Evolutionary conservation across 2,888 invertebrate species (phyloP), one percentile per base, ranked within the genome.

Genomic region (Ommatoiulus sabulosus): DNA sequence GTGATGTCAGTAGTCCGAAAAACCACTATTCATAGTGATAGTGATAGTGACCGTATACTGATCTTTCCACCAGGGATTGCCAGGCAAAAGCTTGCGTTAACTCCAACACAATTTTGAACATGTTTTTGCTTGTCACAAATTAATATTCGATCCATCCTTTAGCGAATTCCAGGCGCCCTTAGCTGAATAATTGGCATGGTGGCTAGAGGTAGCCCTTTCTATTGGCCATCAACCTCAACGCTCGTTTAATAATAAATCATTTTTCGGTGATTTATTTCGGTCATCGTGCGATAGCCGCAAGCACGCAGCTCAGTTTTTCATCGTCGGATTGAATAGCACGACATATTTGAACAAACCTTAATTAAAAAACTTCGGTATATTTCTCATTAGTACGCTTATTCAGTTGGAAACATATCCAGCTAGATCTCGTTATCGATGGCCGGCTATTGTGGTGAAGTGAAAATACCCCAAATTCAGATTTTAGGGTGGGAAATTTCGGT

Each of bases 371-470:
- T 72, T 24, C n/a, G 57, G 7, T 10, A 48, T 8, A 48, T 8
- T 10, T 72, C 72, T 72, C 72, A 72, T 72, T 72, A 72, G 72
- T 72, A 10, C 72, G 24, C 24, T 20, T 72, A 72, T 72, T 72
- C 10, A n/a, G 24, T 8, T 24, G 72, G 72, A 72, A 24, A 24
- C 72, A 24, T 24, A 24, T 72, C 10, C n/a, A 72, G 24, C 72
- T 24, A 72, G 24, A 24, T 24, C 72, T 72, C 12, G 72, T 72
- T 72, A 72, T 72, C 72, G 24, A 72, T n/a, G 20, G 10, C 24
- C 8, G 12, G 57, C 57, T 24, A 2, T n/a, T 72, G 72, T 24
- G 72, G 72, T 72, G 20, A 24, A 7, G 24, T 72, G 72, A 24
- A 72, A 72, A 72, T 20, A 35, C 35, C 35, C 35, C 20, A 72